Conservation (phyloP, 2,797 vertebrate genomes). For the Anguilla anguilla region DNA sequence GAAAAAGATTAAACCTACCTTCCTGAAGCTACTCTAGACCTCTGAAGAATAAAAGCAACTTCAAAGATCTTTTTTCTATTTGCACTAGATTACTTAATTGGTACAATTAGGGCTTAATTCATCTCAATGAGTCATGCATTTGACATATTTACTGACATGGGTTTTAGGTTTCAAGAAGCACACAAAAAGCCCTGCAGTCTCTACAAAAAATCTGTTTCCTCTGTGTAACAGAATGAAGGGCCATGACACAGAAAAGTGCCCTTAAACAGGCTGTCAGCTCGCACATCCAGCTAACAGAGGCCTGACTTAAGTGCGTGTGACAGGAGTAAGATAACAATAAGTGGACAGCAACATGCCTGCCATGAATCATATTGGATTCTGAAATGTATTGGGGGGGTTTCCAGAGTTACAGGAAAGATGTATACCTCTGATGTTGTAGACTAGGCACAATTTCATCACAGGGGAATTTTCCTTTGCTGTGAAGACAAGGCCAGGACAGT, state of each 20-base stretch:
- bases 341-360: not conserved
- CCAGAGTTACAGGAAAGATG: not conserved
- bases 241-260: not conserved
- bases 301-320: not conserved
- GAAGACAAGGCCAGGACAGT: not conserved
- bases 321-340: conserved; percentile 11
- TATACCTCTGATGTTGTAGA: not conserved
- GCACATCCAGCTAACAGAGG: not conserved
- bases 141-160: not conserved
- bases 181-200: not conserved
- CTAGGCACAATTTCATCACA: not conserved
- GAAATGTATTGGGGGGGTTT: not conserved
- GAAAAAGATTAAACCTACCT: not conserved
- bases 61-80: not conserved
- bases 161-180: conserved; percentile 1
- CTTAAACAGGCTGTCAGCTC: conserved; percentile 11
- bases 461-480: not conserved
- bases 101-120: not conserved
- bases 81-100: conserved; percentile 4
- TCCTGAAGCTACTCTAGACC: not conserved
- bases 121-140: not conserved
- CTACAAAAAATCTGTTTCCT: not conserved
- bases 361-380: not conserved
- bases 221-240: not conserved
- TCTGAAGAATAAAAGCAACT: not conserved